phyloP scores from a whole-genome alignment of 2,888 invertebrate species.

The Trachelus stipa region DNA sequence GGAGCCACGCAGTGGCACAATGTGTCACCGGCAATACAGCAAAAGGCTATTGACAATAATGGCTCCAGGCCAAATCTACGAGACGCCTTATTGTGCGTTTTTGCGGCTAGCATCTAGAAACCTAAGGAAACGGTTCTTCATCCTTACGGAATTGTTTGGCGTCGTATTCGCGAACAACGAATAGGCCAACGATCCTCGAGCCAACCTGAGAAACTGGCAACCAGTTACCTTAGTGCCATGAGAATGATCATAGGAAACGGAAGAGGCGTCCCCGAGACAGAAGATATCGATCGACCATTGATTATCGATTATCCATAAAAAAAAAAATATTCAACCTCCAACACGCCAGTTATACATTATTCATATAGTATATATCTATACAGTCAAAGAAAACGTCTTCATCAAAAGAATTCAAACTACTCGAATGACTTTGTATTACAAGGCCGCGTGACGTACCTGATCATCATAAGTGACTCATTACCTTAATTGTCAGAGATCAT shows the following conservation, averaged over 20 bases:
- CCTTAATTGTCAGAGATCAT: not conserved
- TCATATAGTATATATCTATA: not conserved
- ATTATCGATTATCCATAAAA: not conserved
- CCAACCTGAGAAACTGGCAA: not conserved
- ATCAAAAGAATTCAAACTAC: not conserved
- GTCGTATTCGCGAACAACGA: not conserved
- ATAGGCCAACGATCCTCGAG: not conserved
- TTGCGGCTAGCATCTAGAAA: slow-evolving; percentile 45
- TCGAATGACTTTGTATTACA: not conserved
- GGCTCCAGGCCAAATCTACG: slow-evolving; percentile 56
- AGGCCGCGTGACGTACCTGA: not conserved
- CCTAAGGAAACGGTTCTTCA: slow-evolving; percentile 30
- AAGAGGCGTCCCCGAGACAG: not conserved
- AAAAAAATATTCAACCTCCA: not conserved
- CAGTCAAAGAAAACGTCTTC: not conserved
- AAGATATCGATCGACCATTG: not conserved
- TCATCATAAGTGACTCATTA: not conserved
- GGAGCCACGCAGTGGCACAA: not conserved
- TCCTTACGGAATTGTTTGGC: not conserved
- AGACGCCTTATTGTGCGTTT: slow-evolving; percentile 55
- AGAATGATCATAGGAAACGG: not conserved
- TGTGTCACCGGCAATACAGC: not conserved
- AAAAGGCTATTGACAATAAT: slow-evolving; percentile 59
- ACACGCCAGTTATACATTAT: not conserved
- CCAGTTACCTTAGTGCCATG: not conserved